Conservation (phyloP, 2,113 vertebrate genomes). For the Neodon shergylaensis region DNA sequence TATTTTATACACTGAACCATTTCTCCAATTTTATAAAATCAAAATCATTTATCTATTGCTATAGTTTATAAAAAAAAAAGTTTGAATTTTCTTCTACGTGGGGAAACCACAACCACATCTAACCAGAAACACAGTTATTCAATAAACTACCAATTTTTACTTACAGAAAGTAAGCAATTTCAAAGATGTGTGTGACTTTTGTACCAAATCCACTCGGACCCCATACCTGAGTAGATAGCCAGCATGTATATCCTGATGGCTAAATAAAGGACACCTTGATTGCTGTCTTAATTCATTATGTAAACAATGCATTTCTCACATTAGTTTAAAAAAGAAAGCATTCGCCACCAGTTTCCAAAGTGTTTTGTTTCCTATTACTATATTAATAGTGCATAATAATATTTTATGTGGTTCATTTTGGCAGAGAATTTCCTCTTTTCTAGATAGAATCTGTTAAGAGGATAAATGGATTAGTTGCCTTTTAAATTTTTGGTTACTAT, state of each 20-base stretch:
- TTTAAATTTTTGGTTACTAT: background rate
- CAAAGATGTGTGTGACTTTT: background rate
- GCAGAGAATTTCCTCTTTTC: background rate
- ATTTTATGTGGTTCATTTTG: background rate
- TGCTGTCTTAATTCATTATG: background rate
- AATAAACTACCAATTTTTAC: background rate
- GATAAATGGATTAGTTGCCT: background rate
- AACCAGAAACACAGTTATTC: background rate
- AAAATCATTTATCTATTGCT: background rate
- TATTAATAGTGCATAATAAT: background rate
- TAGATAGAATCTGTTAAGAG: background rate
- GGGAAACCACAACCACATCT: background rate
- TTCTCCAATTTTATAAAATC: background rate
- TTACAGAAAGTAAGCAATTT: background rate
- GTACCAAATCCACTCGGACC: background rate
- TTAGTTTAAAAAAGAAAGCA: background rate
- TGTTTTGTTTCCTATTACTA: background rate
- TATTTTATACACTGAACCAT: background rate
- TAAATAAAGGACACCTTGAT: background rate
- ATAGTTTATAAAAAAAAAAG: background rate
- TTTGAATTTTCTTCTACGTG: background rate
- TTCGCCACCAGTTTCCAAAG: background rate
- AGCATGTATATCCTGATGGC: background rate
- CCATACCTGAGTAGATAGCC: background rate
- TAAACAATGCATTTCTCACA: background rate